Base-by-base conservation (phyloP, 2,797 vertebrate genomes). In the Heteromormyrus szaboi region DNA sequence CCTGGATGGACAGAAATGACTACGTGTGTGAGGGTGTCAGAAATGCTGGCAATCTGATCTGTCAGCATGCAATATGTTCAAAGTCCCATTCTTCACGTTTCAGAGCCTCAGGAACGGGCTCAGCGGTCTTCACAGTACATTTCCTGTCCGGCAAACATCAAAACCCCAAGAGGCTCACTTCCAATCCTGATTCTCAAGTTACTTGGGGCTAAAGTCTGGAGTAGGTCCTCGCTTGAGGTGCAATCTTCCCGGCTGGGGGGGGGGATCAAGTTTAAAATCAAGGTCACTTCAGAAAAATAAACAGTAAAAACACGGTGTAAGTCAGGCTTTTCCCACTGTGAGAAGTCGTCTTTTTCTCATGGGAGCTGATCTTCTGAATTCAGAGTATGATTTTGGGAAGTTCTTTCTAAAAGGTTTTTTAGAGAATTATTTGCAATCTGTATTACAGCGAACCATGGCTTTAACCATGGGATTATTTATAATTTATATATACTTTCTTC, bases 141-240 rank as follows among this genome's bases (percentile, higher is more conserved):
- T 41, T 41, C 72, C 72, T 79, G 14, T 19, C 37, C 2, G 12
- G 29, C 33, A 17, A 41, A 37, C 68, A 17, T 3, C 2, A 37
- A 6, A 53, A 59, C 14, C 12, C 29, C 33, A 17, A 51, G 53
- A 44, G 29, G 53, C 41, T 19, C 9, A 5, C n/a, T 44, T 25
- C 19, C 9, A 4, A 44, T 68, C 12, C 68, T 3, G 37, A 79
- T 44, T 79, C 6, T 79, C 72, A 44, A 5, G 72, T 72, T 53
- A 53, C 50, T 85, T 9, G 17, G 29, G 44, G 2, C 90, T 86
- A 93, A 88, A 93, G 90, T 88, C 89, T 91, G 29, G 91, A 90
- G 7, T 87, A 79, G 37, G 72, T 51, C 48, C 19, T 53, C 33
- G 91, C 29, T 81, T 41, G 46, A 89, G 90, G 86, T 3, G 29